Conservation (phyloP, 2,888 invertebrate genomes). For the Neria commutata region DNA sequence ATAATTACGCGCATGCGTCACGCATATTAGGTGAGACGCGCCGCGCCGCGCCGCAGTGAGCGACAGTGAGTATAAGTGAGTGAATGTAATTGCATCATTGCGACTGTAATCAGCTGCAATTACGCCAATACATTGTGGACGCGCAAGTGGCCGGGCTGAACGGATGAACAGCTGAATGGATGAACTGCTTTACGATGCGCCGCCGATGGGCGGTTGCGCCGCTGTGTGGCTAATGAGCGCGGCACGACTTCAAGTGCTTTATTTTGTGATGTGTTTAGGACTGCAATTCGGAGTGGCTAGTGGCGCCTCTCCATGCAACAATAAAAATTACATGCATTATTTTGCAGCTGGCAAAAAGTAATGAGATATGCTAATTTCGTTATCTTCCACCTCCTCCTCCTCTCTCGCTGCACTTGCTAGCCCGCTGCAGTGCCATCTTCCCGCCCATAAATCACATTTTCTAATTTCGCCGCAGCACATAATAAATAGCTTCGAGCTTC, state of each 20-base stretch:
- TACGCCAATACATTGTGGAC: slow-evolving; percentile 23
- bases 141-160: too few relatives aligned
- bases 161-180: too few relatives aligned
- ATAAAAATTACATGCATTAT: too few relatives aligned
- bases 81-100: slow-evolving; percentile 31
- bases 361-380: too few relatives aligned
- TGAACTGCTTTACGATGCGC: too few relatives aligned
- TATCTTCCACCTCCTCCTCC: neutral
- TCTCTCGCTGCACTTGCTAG: neutral
- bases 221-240: too few relatives aligned
- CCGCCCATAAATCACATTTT: slow-evolving; percentile 25
- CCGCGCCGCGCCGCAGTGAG: neutral
- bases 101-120: slow-evolving; percentile 42
- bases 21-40: slow-evolving; percentile 27
- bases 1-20: slow-evolving; percentile 51
- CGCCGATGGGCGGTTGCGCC: too few relatives aligned
- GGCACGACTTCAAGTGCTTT: too few relatives aligned
- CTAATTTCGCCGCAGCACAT: slow-evolving; percentile 28
- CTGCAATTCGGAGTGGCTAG: too few relatives aligned
- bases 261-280: too few relatives aligned
- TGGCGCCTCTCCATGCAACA: too few relatives aligned
- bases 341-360: too few relatives aligned
- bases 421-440: slow-evolving; percentile 12
- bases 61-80: neutral
- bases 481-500: slow-evolving; percentile 51